phyloP scores from a whole-genome alignment of 2,888 invertebrate species.

The Malachius bipustulatus region DNA sequence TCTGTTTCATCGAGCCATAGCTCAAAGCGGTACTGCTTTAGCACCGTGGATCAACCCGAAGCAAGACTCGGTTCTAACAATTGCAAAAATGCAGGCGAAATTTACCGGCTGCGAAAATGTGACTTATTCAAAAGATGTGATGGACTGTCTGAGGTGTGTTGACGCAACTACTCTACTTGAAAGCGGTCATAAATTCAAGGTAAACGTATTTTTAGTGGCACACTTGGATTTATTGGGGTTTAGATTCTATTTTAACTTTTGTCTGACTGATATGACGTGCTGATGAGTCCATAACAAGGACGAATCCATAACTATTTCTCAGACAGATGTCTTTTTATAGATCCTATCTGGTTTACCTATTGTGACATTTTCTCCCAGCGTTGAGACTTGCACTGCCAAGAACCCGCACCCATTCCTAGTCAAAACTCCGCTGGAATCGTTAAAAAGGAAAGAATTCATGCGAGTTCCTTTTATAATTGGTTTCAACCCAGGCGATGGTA shows the following conservation, averaged over 20 bases:
- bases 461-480: conserved; percentile 41
- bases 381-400: conserved; percentile 31
- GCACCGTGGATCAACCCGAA: conserved; percentile 33
- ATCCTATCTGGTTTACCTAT: too few relatives aligned
- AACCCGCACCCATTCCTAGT: conserved; percentile 38
- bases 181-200: conserved; percentile 38
- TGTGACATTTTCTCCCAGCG: too few relatives aligned
- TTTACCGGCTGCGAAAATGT: conserved; percentile 34
- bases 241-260: too few relatives aligned
- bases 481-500: conserved; percentile 39
- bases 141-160: conserved; percentile 35
- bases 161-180: conserved; percentile 33
- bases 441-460: conserved; percentile 33
- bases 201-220: too few relatives aligned
- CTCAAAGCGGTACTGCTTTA: conserved; percentile 40
- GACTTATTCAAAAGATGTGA: conserved; percentile 29
- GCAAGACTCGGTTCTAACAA: conserved; percentile 24
- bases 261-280: too few relatives aligned
- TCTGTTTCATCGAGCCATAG: conserved; percentile 38
- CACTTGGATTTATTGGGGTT: too few relatives aligned
- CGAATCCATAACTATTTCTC: too few relatives aligned
- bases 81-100: conserved; percentile 33
- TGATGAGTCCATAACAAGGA: too few relatives aligned
- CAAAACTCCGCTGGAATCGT: conserved; percentile 33
- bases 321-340: too few relatives aligned